Evolutionary conservation across 2,113 vertebrate genomes (phyloP), one percentile per base, ranked within the genome.

Genomic region (Rhabdomys dilectus): DNA sequence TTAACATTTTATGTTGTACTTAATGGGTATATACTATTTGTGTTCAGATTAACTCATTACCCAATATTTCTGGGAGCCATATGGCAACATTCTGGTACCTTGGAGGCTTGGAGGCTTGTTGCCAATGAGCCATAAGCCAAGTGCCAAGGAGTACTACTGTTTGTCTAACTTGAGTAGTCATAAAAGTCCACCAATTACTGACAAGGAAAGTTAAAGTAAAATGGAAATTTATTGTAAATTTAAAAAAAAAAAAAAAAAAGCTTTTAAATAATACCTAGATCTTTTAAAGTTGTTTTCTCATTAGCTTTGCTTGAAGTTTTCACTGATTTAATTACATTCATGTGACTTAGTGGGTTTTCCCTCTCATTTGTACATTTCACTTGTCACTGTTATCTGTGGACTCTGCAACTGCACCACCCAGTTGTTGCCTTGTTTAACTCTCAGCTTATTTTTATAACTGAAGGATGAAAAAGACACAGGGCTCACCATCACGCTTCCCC

Each of bases 401-500:
- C 97, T 97, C 93, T 73, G 91, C 2, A 26, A 36, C 53, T 86
- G 70, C 93, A 93, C 82, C 36, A 96, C 88, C 36, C 84, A n/a
- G n/a, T 87, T 96, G 8, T 24, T 96, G 34, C 86, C 36, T 96
- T 58, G 86, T 93, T 96, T 95, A 56, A 24, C 93, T 80, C 97
- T 98, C 89, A 81, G 96, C 87, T 89, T 45, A n/a, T 80, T 96
- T 94, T 95, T 48, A 89, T 95, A 98, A 97, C 84, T 92, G 94
- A 11, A 17, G 97, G 93, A 97, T 96, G 96, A 77, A 97, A 98
- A 96, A 84, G 81, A 97, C 77, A 60, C 81, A 97, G 64, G 97
- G 82, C 93, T 98, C 95, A 91, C 95, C 53, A n/a, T 86, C 88
- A 94, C 78, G 36, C 88, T 89, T 96, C 86, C 91, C 31, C 92